Evolutionary conservation across 2,888 invertebrate species (phyloP).

Genomic region (Nipponacmea schrenckii): DNA sequence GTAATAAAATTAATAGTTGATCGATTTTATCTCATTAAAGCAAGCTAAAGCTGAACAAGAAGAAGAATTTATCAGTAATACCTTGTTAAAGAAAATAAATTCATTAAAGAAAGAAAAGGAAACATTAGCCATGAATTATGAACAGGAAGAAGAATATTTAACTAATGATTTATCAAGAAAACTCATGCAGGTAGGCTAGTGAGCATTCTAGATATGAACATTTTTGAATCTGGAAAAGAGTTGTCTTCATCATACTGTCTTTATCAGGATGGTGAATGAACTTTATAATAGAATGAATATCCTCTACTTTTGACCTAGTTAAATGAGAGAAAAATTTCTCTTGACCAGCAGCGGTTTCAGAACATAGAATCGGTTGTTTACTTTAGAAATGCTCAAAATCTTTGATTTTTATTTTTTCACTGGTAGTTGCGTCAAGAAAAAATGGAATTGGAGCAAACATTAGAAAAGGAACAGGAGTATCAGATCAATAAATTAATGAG

Average conservation of each 20-base stretch:
- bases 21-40: slow-evolving; percentile 70
- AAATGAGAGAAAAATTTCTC: too few relatives aligned
- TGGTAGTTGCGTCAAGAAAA: slow-evolving; percentile 93
- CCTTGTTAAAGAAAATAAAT: slow-evolving; percentile 96
- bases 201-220: too few relatives aligned
- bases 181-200: slow-evolving; percentile 56
- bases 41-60: slow-evolving; percentile 99
- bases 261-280: background rate
- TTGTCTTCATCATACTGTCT: background rate
- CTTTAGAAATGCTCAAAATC: too few relatives aligned
- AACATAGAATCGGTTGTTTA: too few relatives aligned
- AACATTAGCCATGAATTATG: slow-evolving; percentile 97
- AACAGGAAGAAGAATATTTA: slow-evolving; percentile 98
- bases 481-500: slow-evolving; percentile 95
- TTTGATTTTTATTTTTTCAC: slow-evolving; percentile 38
- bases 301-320: too few relatives aligned
- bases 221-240: too few relatives aligned
- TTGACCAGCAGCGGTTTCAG: too few relatives aligned
- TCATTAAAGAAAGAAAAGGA: slow-evolving; percentile 99
- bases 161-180: slow-evolving; percentile 86
- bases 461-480: slow-evolving; percentile 97
- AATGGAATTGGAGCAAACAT: slow-evolving; percentile 93
- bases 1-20: too few relatives aligned
- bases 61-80: slow-evolving; percentile 99
- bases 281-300: too few relatives aligned